These are phyloP conservation scores for Podarcis cretensis DNA, from an alignment of 2,113 vertebrate genomes.

Conservation along the genomic window DNA sequence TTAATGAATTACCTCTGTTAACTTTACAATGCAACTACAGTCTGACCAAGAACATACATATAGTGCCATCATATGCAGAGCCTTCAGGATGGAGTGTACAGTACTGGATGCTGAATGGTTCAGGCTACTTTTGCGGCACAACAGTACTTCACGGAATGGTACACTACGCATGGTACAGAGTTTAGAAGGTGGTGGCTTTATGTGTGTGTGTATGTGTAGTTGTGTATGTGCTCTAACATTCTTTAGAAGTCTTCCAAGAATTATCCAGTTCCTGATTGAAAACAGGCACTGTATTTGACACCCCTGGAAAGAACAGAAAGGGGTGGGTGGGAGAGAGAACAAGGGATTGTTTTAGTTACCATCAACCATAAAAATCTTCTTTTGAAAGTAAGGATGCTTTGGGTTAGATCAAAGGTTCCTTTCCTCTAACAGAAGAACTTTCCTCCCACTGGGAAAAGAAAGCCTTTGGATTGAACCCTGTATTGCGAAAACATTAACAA, in stretches of 20 bases:
- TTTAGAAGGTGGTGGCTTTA: conserved; percentile 61
- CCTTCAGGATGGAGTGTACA: conserved; percentile 50
- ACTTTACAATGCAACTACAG: conserved; percentile 76
- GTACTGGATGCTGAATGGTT: conserved; percentile 64
- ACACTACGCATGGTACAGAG: conserved; percentile 74
- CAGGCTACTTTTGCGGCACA: conserved; percentile 74
- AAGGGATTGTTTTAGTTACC: background rate
- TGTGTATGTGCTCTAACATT: conserved; percentile 80
- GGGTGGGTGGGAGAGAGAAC: background rate
- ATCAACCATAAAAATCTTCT: accelerated
- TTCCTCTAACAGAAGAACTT: background rate
- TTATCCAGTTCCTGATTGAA: conserved; percentile 74
- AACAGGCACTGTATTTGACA: conserved; percentile 58
- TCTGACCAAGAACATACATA: conserved; percentile 75
- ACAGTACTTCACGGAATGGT: conserved; percentile 79
- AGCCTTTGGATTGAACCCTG: background rate
- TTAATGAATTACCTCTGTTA: conserved; percentile 80
- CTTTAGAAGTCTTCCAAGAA: conserved; percentile 77
- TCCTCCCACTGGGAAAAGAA: background rate
- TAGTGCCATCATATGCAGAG: conserved; percentile 59
- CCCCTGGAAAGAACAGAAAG: conserved; percentile 66
- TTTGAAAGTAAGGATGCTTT: background rate
- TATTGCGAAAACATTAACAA: background rate
- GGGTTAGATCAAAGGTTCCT: background rate
- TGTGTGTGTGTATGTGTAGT: conserved; percentile 54